Evolutionary conservation across 1,140 invertebrate genomes (phyloP).

Genomic region (Zaprionus inermis): DNA sequence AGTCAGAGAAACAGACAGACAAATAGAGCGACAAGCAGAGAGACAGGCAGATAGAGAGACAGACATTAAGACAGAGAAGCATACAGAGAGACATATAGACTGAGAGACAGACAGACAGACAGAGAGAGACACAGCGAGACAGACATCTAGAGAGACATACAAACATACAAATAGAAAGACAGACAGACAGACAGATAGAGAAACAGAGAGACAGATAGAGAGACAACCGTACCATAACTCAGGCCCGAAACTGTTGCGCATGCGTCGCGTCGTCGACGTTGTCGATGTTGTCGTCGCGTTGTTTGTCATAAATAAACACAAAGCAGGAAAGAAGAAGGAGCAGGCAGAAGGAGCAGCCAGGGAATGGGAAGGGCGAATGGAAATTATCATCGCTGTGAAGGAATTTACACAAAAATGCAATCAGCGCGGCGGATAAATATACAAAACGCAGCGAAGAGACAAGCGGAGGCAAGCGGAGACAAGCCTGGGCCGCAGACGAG

Average conservation of each 20-base stretch:
- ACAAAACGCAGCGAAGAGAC: slow-evolving; percentile 43
- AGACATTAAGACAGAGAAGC: too few species aligned
- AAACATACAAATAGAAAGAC: background rate
- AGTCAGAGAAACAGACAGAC: too few species aligned
- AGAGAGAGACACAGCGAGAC: background rate
- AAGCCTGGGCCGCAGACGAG: slow-evolving; percentile 2
- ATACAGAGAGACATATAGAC: background rate
- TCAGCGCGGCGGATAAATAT: slow-evolving; percentile 61
- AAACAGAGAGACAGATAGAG: slow-evolving; percentile 8
- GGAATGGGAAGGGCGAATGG: background rate
- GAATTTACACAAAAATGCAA: slow-evolving; percentile 77
- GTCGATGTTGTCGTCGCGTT: slow-evolving; percentile 13
- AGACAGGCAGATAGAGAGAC: background rate
- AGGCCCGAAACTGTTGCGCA: slow-evolving; percentile 47
- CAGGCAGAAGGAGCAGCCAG: background rate
- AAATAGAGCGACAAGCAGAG: background rate
- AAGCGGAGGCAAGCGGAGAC: slow-evolving; percentile 5
- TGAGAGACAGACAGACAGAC: background rate
- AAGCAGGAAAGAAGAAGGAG: slow-evolving; percentile 2
- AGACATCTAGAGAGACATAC: slow-evolving; percentile 25
- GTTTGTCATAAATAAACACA: slow-evolving; percentile 42
- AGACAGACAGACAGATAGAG: background rate
- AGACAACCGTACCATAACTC: slow-evolving; percentile 36
- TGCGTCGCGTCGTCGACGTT: slow-evolving; percentile 17
- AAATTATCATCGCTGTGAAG: slow-evolving; percentile 39